Conservation (phyloP, 2,888 invertebrate species). For the Cylindroiulus punctatus region DNA sequence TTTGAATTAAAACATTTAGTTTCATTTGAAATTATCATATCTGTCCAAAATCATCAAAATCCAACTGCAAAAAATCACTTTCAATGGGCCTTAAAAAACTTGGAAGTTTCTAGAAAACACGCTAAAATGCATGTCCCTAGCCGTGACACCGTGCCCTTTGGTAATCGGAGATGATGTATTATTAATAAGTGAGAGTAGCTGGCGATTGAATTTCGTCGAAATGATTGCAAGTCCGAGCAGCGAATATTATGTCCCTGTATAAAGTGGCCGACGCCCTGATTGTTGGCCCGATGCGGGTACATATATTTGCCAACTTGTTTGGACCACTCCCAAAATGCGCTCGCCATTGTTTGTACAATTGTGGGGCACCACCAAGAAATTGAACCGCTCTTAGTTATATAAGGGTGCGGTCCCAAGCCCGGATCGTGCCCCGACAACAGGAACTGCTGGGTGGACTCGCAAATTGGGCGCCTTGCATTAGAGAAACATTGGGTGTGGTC, state of each 20-base stretch:
- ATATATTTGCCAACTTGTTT: slow-evolving; percentile 42
- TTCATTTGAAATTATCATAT: no score
- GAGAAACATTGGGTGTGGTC: slow-evolving; percentile 36
- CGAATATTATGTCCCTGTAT: slow-evolving; percentile 12
- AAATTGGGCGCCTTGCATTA: slow-evolving; percentile 25
- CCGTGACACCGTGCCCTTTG: no score
- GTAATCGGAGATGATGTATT: no score
- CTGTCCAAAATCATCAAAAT: no score
- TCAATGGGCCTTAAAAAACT: no score
- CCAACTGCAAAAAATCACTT: no score
- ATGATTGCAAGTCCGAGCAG: neutral
- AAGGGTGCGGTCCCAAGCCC: slow-evolving; percentile 29
- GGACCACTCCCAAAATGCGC: slow-evolving; percentile 30
- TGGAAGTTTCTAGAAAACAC: no score
- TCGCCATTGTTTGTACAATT: slow-evolving; percentile 1
- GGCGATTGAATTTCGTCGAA: no score
- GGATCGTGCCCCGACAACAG: slow-evolving; percentile 42
- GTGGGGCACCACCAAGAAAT: slow-evolving; percentile 22
- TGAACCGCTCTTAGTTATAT: slow-evolving; percentile 4
- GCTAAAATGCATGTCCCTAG: no score
- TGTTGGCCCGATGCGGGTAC: slow-evolving; percentile 34
- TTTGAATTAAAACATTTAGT: no score
- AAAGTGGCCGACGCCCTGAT: slow-evolving; percentile 28
- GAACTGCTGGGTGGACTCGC: slow-evolving; percentile 17
- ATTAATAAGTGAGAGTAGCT: no score